Base-by-base conservation (phyloP, 2,797 vertebrate species). In the Esox lucius region DNA sequence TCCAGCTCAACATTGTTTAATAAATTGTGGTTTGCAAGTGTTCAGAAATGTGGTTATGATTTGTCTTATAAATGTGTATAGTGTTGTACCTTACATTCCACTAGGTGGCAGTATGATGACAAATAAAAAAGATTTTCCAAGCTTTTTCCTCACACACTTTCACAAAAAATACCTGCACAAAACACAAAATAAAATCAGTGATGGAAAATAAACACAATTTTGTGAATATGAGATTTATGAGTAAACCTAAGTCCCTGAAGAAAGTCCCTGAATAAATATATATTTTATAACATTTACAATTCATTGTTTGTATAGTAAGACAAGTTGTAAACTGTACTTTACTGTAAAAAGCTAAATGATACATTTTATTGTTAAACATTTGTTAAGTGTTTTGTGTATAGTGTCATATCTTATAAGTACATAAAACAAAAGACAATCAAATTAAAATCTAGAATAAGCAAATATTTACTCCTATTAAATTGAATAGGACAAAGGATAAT, bases 401-500 rank as follows among this genome's bases (percentile, higher is more conserved):
- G 9, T 42, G 39, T 42, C 39, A 42, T 42, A 42, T 42, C 2
- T 42, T 42, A 42, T 3, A 42, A 42, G 39, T 42, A 42, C 39
- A 42, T 9, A 56, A 56, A 56, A 19, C 19, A n/a, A 9, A 22
- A n/a, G n/a, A 42, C 39, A 28, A 4, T 33, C 3, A 6, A 48
- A 65, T 31, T n/a, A 17, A 8, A 7, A 7, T 33, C 17, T 15
- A 46, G 5, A n/a, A 24, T 71, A 28, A 39, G 13, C 24, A 67
- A 9, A 70, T 5, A 71, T 9, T 19, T 42, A 13, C 24, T 78
- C 2, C 17, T 42, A 70, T 77, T 26, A 4, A 80, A 70, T 77
- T 26, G 5, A 80, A 83, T 73, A 92, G 90, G 73, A 35, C 39
- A 0, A 24, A 67, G 35, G 76, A 67, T 2, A 70, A 73, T 67